These are phyloP conservation scores for Lutraria lutraria DNA, from an alignment of 2,888 invertebrate genomes.

Conservation along the genomic window DNA sequence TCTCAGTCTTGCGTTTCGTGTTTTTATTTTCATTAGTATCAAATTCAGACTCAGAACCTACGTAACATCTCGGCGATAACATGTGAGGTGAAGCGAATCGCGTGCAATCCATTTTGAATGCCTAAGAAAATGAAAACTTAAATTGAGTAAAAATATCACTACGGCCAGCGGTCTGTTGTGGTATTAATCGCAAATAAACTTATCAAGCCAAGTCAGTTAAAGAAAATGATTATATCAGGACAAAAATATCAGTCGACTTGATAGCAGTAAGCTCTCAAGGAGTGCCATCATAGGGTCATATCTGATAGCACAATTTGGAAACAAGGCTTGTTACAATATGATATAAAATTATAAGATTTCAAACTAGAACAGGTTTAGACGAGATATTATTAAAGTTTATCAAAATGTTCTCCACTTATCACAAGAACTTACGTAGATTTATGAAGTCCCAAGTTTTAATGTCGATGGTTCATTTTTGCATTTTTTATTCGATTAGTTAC, in stretches of 20 bases:
- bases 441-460: not conserved
- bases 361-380: conserved; percentile 31
- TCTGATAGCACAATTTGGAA: conserved; percentile 53
- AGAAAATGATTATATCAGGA: not conserved
- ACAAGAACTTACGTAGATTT: not conserved
- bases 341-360: conserved; percentile 34
- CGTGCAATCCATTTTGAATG: conserved; percentile 2
- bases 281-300: conserved; percentile 46
- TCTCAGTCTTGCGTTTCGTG: conserved; percentile 82
- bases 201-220: not conserved
- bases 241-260: conserved; percentile 48
- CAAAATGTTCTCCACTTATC: not conserved
- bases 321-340: conserved; percentile 34
- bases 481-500: not conserved
- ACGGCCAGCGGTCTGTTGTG: not conserved
- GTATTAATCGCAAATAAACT: conserved; percentile 8
- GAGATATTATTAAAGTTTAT: not conserved
- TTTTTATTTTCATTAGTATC: conserved; percentile 77
- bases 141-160: not conserved
- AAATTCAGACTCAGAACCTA: conserved; percentile 38
- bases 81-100: not conserved
- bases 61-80: conserved; percentile 17
- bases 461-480: not conserved
- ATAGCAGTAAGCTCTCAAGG: conserved; percentile 45
- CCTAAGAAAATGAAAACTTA: not conserved